These are phyloP conservation scores for Tachycineta bicolor DNA, from an alignment of 2,113 vertebrate species.

Conservation along the genomic window DNA sequence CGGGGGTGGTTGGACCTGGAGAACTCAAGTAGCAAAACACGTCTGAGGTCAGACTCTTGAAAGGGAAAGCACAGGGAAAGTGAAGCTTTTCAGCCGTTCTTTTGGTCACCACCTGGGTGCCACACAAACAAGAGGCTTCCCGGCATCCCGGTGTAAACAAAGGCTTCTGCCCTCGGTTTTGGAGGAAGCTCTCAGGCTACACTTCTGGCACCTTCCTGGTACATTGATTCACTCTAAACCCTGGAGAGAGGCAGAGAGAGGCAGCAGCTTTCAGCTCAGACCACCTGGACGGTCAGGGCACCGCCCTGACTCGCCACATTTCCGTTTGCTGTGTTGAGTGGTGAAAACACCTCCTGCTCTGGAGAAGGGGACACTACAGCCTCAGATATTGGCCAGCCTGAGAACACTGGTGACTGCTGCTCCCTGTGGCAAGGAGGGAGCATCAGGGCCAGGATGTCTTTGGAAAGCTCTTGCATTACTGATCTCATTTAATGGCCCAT, in stretches of 20 bases:
- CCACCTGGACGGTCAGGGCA: accelerated
- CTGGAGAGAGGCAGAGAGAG: neutral
- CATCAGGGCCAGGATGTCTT: neutral
- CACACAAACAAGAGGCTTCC: neutral
- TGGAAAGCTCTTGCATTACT: neutral
- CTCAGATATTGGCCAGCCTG: neutral
- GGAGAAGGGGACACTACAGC: accelerated
- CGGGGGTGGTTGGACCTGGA: neutral
- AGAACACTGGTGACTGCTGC: neutral
- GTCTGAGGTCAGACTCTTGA: neutral
- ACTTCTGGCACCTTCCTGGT: neutral
- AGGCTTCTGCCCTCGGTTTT: neutral
- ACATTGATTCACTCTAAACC: accelerated
- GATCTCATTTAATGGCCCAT: neutral
- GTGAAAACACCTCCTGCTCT: neutral
- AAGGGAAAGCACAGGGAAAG: neutral
- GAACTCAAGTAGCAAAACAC: neutral
- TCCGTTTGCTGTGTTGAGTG: neutral
- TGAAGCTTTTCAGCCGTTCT: neutral
- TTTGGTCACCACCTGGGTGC: neutral
- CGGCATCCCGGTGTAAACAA: neutral
- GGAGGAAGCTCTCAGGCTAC: neutral
- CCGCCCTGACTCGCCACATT: neutral
- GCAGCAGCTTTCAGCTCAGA: neutral
- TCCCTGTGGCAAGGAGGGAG: neutral